phyloP scores from a whole-genome alignment of 2,888 invertebrate species.

The Crematogaster levior region DNA sequence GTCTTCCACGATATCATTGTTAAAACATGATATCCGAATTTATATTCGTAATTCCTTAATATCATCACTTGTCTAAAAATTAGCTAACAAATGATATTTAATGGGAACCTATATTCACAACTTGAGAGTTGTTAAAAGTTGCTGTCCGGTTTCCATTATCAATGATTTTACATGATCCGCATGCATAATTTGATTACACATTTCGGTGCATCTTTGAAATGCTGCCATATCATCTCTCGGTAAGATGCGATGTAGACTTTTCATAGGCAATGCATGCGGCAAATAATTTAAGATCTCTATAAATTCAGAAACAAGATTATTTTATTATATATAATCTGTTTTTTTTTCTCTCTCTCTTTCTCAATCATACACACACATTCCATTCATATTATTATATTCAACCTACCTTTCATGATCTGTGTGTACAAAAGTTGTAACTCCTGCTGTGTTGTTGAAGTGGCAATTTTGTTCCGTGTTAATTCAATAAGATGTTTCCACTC shows the following conservation, averaged over 20 bases:
- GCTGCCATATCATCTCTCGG: constrained; percentile 82
- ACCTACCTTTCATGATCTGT: constrained; percentile 81
- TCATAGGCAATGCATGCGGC: constrained; percentile 82
- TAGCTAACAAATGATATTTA: constrained; percentile 40
- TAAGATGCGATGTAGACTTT: constrained; percentile 82
- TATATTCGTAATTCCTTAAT: constrained; percentile 34
- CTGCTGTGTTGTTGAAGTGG: constrained; percentile 73
- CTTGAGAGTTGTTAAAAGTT: constrained; percentile 82
- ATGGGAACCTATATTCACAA: constrained; percentile 65
- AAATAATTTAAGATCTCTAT: constrained; percentile 83
- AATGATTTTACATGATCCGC: constrained; percentile 85
- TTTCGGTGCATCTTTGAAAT: constrained; percentile 83
- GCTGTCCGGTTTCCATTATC: constrained; percentile 85
- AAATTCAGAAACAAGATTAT: constrained; percentile 57
- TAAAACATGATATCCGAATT: constrained; percentile 42
- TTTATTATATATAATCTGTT: constrained; percentile 14
- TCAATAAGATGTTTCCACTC: constrained; percentile 84
- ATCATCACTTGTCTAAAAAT: constrained; percentile 41
- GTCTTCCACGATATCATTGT: constrained; percentile 5
- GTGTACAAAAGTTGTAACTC: constrained; percentile 78
- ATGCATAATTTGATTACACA: constrained; percentile 83
- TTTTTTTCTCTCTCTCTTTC: too few relatives aligned
- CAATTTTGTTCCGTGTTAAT: constrained; percentile 80
- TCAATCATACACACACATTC: too few relatives aligned
- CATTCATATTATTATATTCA: not conserved